Base-by-base conservation (phyloP, 2,797 vertebrate genomes). In the Myiotriccus ornatus region DNA sequence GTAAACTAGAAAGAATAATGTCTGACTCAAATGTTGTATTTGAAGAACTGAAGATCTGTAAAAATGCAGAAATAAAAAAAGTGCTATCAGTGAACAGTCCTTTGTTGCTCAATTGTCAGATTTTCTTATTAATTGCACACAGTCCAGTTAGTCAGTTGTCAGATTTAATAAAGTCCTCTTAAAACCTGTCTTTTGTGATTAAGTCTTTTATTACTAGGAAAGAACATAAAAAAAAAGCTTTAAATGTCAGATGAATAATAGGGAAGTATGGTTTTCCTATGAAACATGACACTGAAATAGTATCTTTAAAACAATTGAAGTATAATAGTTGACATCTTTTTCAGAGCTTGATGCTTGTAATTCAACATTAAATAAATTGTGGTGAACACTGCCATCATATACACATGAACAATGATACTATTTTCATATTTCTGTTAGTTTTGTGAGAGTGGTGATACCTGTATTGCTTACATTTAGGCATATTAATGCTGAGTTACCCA, bases 161-260 rank as follows among this genome's bases (percentile, higher is more conserved):
- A 78, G 68, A 83, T 94, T 95, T 94, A 95, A 95, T 96, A 94
- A 97, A 97, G 87, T 93, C 59, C 27, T 77, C 80, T 93, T 94
- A 84, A 96, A 96, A 88, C 69, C 60, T 95, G 83, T 81, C 69
- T 89, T 90, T 84, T 96, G 83, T 88, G 90, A 95, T 92, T 89
- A 96, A 97, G 95, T 77, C 92, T 97, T 96, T 95, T 81, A 96
- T 94, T 97, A 80, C 47, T 87, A 81, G 88, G 74, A 87, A 95
- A 92, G 77, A 89, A 65, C 75, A 71, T 55, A 1, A 21, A 1
- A 64, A 64, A 74, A 91, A 89, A 83, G 15, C 53, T 75, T 84
- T 95, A 97, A 96, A 97, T 96, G 94, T 97, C 94, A 96, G 92
- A 52, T 95, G 91, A 88, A 90, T 95, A 96, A 95, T 87, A 87